A percentile compares a stretch with the other conserved stretches of the same genome.
phyloP scores from a whole-genome alignment of 2,113 vertebrate species.

The Labeo catla region DNA sequence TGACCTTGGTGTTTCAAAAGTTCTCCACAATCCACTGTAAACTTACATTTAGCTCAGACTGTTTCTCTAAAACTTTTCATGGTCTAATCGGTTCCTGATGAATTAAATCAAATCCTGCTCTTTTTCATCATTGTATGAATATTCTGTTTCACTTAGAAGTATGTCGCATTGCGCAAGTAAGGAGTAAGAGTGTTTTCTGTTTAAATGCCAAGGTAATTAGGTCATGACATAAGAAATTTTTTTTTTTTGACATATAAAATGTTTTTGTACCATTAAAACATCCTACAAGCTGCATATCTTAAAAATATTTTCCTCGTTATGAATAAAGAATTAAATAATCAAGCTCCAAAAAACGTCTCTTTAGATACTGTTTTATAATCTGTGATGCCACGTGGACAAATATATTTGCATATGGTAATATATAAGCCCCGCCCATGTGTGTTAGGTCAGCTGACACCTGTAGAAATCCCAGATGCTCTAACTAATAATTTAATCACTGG shows the following conservation, averaged over 20 bases:
- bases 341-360: not conserved
- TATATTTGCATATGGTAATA: not conserved
- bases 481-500: not conserved
- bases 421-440: not conserved
- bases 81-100: not conserved
- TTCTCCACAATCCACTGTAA: not conserved
- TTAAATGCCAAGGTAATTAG: not conserved
- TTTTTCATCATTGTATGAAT: not conserved
- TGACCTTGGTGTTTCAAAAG: not conserved
- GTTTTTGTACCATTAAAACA: not conserved
- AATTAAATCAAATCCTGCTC: not conserved
- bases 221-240: not conserved
- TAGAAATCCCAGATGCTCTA: not conserved
- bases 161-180: not conserved
- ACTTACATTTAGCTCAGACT: not conserved
- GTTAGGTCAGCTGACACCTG: not conserved
- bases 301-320: not conserved
- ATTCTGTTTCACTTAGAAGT: conserved; percentile 1
- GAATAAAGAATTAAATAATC: not conserved
- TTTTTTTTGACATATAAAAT: not conserved
- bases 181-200: not conserved
- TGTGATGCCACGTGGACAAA: not conserved
- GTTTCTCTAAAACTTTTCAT: not conserved
- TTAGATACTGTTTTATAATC: not conserved
- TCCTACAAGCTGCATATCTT: not conserved